Evolutionary conservation across 1,140 invertebrate species (phyloP).

Genomic region (Antheraea pernyi): DNA sequence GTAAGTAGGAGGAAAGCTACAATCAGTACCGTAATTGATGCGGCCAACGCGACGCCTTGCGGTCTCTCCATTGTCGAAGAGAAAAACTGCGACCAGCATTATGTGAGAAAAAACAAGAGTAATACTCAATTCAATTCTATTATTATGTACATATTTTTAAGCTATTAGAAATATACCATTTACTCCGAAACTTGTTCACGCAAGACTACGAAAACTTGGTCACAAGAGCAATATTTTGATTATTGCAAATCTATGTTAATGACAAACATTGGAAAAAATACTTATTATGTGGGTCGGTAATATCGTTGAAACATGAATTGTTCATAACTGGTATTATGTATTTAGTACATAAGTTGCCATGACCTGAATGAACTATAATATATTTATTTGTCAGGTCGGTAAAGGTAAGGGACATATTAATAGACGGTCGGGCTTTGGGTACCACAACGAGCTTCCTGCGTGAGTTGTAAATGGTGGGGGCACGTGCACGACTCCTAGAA

Average conservation of each 20-base stretch:
- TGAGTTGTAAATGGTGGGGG: conserved; percentile 36
- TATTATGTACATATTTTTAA: too few species aligned
- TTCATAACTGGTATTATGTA: conserved; percentile 10
- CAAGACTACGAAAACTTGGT: not conserved
- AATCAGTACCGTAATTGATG: too few species aligned
- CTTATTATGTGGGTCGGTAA: not conserved
- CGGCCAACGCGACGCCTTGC: too few species aligned
- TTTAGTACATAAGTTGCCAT: conserved; percentile 25
- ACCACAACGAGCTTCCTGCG: conserved; percentile 63
- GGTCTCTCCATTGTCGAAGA: too few species aligned
- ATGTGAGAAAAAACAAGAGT: too few species aligned
- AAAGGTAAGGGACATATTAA: conserved; percentile 27
- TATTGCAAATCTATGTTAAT: not conserved
- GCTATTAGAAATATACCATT: too few species aligned
- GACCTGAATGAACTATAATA: conserved; percentile 40
- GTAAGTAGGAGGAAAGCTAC: too few species aligned
- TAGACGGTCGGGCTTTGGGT: conserved; percentile 26
- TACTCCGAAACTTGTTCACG: too few species aligned
- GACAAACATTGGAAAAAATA: not conserved
- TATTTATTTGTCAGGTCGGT: conserved; percentile 44
- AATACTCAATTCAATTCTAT: too few species aligned
- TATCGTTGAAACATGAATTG: not conserved
- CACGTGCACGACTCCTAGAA: conserved; percentile 48
- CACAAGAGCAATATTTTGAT: not conserved
- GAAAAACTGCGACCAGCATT: too few species aligned